Evolutionary conservation across 1,140 invertebrate genomes (phyloP).

Genomic region (Helicorthomorpha holstii): DNA sequence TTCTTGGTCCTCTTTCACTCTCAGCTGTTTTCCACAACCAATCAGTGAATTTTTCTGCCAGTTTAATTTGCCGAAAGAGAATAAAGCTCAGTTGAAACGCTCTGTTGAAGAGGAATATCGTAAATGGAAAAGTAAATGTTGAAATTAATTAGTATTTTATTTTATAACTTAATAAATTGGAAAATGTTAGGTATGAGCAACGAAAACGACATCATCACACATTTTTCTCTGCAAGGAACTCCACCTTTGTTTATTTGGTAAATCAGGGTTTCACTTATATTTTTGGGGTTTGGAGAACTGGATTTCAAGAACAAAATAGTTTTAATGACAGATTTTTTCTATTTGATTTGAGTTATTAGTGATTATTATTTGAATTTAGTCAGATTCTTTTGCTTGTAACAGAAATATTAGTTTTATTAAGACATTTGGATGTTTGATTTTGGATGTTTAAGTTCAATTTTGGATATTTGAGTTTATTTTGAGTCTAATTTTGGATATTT

Average conservation of each 20-base stretch:
- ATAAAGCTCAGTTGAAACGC: constrained; percentile 68
- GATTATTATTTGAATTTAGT: too few relatives aligned
- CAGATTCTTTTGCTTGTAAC: too few relatives aligned
- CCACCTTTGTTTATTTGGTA: constrained; percentile 57
- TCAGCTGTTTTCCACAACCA: constrained; percentile 76
- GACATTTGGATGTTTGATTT: too few relatives aligned
- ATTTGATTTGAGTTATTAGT: too few relatives aligned
- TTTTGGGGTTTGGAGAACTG: too few relatives aligned
- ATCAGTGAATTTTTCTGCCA: constrained; percentile 68
- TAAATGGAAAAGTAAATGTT: constrained; percentile 60
- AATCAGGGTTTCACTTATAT: too few relatives aligned
- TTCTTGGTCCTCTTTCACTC: constrained; percentile 79
- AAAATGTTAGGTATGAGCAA: constrained; percentile 58
- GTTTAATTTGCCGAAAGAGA: constrained; percentile 57
- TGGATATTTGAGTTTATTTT: too few relatives aligned
- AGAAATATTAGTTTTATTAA: too few relatives aligned
- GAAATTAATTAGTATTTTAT: constrained; percentile 1
- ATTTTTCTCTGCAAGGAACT: constrained; percentile 78
- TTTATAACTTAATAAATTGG: constrained; percentile 4
- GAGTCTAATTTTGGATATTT: too few relatives aligned
- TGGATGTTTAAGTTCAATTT: too few relatives aligned
- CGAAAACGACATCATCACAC: constrained; percentile 87
- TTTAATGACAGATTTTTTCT: too few relatives aligned
- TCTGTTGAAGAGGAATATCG: constrained; percentile 71
- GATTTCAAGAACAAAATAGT: too few relatives aligned